Base-by-base conservation (phyloP, 2,888 invertebrate species). In the Theretra japonica region DNA sequence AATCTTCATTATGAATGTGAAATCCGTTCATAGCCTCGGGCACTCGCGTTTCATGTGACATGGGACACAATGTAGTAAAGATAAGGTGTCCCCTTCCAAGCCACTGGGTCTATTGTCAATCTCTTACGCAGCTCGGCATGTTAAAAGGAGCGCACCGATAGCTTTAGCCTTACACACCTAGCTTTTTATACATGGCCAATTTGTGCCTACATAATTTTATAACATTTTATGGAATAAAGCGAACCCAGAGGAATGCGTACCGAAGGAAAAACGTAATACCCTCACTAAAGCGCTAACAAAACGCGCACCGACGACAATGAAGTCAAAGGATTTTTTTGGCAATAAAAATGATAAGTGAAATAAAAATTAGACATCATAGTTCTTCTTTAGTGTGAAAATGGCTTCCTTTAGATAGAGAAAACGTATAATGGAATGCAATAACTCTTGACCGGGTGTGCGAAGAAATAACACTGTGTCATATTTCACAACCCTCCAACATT, bases 371-470 rank as follows among this genome's bases (percentile, higher is more conserved):
- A 91, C 88, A 89, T 87, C 88, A 91, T 91, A 91, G 93, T 92
- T 91, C 89, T 89, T 89, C 89, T 89, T 91, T 90, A 89, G 93
- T 90, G 93, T 90, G 93, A 89, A 93, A 94, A 94, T 92, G 90
- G 94, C 93, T 94, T 93, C 92, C 92, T 93, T 90, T 91, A 93
- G 93, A 94, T 94, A 94, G 93, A 94, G 93, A 87, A 93, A 93
- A 90, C 92, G 92, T 92, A 92, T 94, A 94, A 94, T 94, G 92
- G 94, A 94, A 94, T 94, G 94, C 94, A 92, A 94, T 94, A 94
- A 94, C 93, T 94, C 94, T 93, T 94, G 94, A 93, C 93, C 94
- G 94, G 94, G 92, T 94, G 94, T 92, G 94, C 94, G 94, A 92
- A 92, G 94, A 93, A 94, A 94, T 94, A 94, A 94, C 94, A 93